Base-by-base conservation (phyloP, 2,113 vertebrate genomes). In the Heterotilapia buettikoferi region DNA sequence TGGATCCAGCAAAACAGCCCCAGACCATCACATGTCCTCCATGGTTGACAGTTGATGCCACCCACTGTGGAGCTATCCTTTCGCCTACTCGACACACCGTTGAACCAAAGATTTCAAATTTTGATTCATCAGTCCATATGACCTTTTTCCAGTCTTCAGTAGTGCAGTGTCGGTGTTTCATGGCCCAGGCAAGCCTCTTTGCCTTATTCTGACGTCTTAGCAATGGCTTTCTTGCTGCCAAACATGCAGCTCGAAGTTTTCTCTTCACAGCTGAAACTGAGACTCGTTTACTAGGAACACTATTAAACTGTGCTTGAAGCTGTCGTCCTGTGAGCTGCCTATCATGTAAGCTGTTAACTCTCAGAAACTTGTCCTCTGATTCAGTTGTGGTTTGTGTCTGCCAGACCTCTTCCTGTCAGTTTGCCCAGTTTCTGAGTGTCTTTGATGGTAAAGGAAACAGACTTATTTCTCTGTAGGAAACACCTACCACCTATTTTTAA, bases 191-290 rank as follows among this genome's bases (percentile, higher is more conserved):
- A 61, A 33, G 59, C 29, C 29, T 63, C 29, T 63, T 63, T 63
- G 29, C 4, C 6, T 33, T 63, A 1, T 29, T 63, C 29, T 63
- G 16, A 11, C 1, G 6, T 33, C 29, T 63, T 19, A 6, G 29
- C 29, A 33, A 0, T 63, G 5, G 0, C 59, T 19, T 61, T 63
- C 59, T 63, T 63, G 29, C 59, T 33, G 16, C 29, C 29, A 11
- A 19, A 63, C 9, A 11, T 63, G 9, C 29, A 63, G 59, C 59
- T 63, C 1, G 0, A 63, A 33, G 6, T 63, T 9, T 63, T 63
- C 29, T 63, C 29, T 63, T 63, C 16, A 63, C 29, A 7, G 16
- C 3, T 63, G 59, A 36, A 36, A 36, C 16, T 63, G 59, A 63
- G 59, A 36, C 59, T 63, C 36, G 16, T 16, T 63, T 36, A 63